Conservation (phyloP, 1,140 invertebrate genomes). For the Magallana ariakensis region DNA sequence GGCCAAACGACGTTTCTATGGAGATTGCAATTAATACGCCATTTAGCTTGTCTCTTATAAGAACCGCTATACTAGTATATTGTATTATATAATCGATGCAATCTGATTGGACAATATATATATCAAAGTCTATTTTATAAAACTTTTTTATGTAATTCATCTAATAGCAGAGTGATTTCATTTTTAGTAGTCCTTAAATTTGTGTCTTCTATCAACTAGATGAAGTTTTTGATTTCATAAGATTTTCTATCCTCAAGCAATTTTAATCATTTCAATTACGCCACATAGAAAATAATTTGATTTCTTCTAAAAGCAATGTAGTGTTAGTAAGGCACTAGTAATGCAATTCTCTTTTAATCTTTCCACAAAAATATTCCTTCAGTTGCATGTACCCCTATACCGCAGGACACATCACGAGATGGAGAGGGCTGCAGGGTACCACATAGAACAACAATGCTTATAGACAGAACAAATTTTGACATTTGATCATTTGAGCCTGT, state of each 20-base stretch:
- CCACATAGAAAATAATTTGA: neutral
- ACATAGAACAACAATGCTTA: neutral
- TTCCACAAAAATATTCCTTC: no score
- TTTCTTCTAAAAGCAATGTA: no score
- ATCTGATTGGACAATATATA: neutral
- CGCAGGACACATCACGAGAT: no score
- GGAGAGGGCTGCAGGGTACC: no score
- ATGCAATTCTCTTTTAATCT: no score
- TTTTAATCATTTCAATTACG: neutral
- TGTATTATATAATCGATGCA: neutral
- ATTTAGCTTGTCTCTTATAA: no score
- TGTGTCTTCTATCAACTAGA: neutral
- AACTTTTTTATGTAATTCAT: neutral
- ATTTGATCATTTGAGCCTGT: neutral
- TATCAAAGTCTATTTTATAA: neutral
- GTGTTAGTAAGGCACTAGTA: no score
- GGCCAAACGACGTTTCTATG: no score
- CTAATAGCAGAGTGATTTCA: neutral
- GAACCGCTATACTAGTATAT: no score
- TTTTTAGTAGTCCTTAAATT: neutral
- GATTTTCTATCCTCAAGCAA: neutral
- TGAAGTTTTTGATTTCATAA: neutral
- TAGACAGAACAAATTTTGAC: neutral
- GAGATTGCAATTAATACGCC: no score
- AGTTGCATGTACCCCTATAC: no score